Conservation (phyloP, 2,797 vertebrate species). For the Capromys pilorides region DNA sequence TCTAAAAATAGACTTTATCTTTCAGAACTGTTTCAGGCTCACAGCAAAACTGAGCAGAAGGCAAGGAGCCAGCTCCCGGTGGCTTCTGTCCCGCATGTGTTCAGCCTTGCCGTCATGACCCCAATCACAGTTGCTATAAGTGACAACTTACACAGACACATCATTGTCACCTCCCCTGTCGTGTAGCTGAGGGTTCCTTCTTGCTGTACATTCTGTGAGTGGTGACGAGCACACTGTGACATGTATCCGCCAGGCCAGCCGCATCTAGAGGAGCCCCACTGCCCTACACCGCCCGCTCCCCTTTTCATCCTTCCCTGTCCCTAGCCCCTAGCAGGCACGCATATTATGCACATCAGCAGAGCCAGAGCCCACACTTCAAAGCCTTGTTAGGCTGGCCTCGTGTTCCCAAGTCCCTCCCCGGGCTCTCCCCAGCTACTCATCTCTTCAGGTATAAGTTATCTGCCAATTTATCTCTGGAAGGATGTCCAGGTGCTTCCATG, state of each 20-base stretch:
- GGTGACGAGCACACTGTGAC: not conserved
- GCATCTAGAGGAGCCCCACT: not conserved
- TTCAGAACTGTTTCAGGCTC: not conserved
- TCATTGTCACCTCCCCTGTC: too few relatives aligned
- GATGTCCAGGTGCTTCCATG: not conserved
- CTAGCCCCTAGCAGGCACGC: not conserved
- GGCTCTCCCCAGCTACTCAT: not conserved
- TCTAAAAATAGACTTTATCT: not conserved
- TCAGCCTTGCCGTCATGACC: not conserved
- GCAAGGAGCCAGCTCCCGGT: not conserved
- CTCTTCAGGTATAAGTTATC: not conserved
- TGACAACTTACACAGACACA: not conserved
- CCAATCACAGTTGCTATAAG: not conserved
- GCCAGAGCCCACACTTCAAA: not conserved
- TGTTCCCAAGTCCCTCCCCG: not conserved
- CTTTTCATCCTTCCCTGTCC: not conserved
- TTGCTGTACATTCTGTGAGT: not conserved
- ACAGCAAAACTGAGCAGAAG: not conserved
- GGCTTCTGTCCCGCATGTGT: accelerated
- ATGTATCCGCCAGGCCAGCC: not conserved
- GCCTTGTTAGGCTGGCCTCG: not conserved
- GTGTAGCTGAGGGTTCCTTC: too few relatives aligned
- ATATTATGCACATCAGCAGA: not conserved
- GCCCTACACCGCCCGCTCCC: not conserved
- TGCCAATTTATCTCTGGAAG: not conserved